These are phyloP conservation scores for Lepidochitona cinerea DNA, from an alignment of 2,888 invertebrate species.

Conservation along the genomic window DNA sequence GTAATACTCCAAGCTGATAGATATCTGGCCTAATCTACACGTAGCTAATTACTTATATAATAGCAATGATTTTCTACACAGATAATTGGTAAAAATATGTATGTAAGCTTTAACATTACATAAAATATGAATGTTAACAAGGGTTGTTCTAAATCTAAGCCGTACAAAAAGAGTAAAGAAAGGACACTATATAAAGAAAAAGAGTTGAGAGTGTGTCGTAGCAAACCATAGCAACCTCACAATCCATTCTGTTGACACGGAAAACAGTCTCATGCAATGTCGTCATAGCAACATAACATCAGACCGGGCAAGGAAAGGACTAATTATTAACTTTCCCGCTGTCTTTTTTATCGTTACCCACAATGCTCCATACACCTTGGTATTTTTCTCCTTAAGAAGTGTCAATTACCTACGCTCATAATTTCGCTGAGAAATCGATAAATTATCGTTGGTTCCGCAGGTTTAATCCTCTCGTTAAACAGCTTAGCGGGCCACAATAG, in stretches of 20 bases:
- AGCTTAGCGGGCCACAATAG: neutral
- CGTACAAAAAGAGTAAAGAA: too few species aligned
- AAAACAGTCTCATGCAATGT: neutral
- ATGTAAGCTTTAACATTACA: too few species aligned
- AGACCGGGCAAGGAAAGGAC: neutral
- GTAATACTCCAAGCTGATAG: too few species aligned
- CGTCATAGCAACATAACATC: conserved; percentile 2
- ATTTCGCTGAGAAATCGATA: neutral
- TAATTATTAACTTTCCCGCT: conserved; percentile 1
- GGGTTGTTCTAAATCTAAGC: too few species aligned
- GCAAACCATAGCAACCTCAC: neutral
- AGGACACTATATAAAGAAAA: too few species aligned
- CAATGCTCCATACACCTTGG: neutral
- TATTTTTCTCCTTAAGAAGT: neutral
- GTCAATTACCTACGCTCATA: conserved; percentile 3
- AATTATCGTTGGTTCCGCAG: neutral
- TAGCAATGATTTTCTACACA: too few species aligned
- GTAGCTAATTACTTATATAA: too few species aligned
- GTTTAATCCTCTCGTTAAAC: neutral
- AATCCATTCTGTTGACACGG: neutral
- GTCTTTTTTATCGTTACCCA: conserved; percentile 5
- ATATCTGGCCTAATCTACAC: too few species aligned
- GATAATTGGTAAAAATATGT: too few species aligned
- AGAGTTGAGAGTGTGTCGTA: too few species aligned
- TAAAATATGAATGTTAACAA: too few species aligned